Conservation (phyloP, 2,797 vertebrate species). For the Microcaecilia unicolor region DNA sequence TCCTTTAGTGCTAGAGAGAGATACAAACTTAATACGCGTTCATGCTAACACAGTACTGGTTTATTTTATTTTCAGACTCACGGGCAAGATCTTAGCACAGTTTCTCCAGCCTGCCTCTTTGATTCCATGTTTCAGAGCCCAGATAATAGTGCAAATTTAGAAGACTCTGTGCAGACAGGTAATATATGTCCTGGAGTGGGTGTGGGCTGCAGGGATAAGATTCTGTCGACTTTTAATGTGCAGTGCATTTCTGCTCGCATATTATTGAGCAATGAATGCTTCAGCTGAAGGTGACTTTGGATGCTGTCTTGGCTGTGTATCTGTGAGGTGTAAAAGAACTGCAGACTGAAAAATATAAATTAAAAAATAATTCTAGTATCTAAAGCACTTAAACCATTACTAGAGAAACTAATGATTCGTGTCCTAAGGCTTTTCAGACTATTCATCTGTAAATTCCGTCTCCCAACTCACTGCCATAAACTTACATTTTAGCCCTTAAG, state of each 20-base stretch:
- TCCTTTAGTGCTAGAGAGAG: no score
- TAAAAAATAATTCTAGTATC: no score
- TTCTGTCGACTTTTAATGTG: neutral
- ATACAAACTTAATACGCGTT: no score
- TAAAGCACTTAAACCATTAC: no score
- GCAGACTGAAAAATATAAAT: no score
- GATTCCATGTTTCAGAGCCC: slow-evolving; percentile 96
- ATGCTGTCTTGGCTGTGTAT: neutral
- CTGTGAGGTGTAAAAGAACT: neutral
- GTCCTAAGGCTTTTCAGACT: no score
- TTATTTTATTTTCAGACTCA: slow-evolving; percentile 55
- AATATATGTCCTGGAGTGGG: neutral
- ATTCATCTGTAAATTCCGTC: no score
- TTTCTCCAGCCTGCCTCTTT: slow-evolving; percentile 88
- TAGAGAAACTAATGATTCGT: no score
- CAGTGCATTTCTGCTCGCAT: neutral
- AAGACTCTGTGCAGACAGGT: slow-evolving; percentile 76
- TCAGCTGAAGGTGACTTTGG: neutral
- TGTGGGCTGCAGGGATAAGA: neutral
- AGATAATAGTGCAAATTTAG: slow-evolving; percentile 75
- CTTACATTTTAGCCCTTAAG: no score
- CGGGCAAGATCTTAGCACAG: slow-evolving; percentile 79
- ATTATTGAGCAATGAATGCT: no score
- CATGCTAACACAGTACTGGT: no score
- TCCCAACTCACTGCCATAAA: no score